Percentiles rank a stretch among this genome's conserved stretches.
Conservation (phyloP, 2,113 vertebrate species). For the Cyprinodon tularosa region DNA sequence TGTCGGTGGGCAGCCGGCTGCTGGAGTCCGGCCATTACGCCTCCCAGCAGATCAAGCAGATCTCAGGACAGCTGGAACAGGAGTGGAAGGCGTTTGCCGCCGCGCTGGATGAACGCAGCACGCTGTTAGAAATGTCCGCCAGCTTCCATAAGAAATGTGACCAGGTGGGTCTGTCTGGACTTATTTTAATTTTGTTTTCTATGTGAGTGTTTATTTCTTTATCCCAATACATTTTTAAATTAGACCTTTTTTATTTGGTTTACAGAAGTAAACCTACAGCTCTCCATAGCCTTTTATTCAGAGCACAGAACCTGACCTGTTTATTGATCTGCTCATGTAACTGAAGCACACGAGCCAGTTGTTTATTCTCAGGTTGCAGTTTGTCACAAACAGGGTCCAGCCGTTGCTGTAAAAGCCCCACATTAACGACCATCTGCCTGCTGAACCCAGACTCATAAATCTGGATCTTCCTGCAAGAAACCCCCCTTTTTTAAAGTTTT, state of each 20-base stretch:
- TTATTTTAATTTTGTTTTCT: no score
- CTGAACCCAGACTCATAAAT: neutral
- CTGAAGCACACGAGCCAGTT: neutral
- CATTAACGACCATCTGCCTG: neutral
- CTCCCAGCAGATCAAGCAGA: slow-evolving; percentile 98
- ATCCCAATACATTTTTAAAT: no score
- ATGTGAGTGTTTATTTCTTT: neutral
- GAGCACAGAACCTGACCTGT: neutral
- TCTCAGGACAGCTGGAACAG: slow-evolving; percentile 93
- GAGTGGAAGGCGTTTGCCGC: slow-evolving; percentile 98
- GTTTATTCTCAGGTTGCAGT: neutral
- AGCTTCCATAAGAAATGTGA: slow-evolving; percentile 98
- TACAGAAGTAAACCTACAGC: neutral
- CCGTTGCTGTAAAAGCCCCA: neutral
- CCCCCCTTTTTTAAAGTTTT: neutral
- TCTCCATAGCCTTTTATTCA: neutral
- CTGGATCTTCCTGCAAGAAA: neutral
- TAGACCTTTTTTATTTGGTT: neutral
- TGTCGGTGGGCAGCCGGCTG: slow-evolving; percentile 96
- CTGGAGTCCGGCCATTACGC: slow-evolving; percentile 97
- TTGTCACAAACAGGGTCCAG: neutral
- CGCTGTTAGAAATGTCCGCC: slow-evolving; percentile 95
- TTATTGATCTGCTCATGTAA: neutral
- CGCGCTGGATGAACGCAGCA: slow-evolving; percentile 95
- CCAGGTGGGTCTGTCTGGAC: slow-evolving; percentile 80